Evolutionary conservation across 1,140 invertebrate species (phyloP), one percentile per base, ranked within the genome.

Genomic region (Calosoma granatense): DNA sequence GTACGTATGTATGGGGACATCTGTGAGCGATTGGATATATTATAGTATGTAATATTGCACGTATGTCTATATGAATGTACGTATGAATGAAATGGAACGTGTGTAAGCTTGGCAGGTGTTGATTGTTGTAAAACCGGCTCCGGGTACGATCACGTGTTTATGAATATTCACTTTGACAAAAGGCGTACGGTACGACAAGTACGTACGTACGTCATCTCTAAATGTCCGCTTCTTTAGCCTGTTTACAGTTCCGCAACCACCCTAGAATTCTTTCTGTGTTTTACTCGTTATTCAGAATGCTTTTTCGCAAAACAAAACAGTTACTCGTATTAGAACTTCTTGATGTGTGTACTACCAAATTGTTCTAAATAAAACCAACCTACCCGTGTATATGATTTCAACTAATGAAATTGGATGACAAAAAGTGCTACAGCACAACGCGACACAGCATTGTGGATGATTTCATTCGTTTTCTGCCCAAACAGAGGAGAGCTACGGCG

Each of bases 201-300:
- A n/a, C n/a, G n/a, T n/a, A n/a, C n/a, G n/a, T n/a, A n/a, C 41
- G 41, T 47, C 41, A 47, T 47, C 41, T 47, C 41, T 47, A 47
- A 47, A 47, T 47, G 41, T 47, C 41, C 41, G 41, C 41, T 47
- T 47, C 15, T 47, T 47, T 47, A 17, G 41, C 41, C 41, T 47
- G 3, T 47, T 9, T 47, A 47, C 9, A 47, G 41, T 47, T 47
- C 17, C 41, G 41, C 41, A 47, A 47, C 3, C 9, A 47, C 41
- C 41, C 41, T 47, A 47, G 41, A 47, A 12, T 47, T 47, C 41
- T 47, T 47, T 30, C 4, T 30, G 9, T 47, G 41, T 47, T 47
- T 47, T 12, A 47, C 41, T 47, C 41, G 17, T 47, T 47, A 47
- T 47, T 47, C 41, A 47, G 41, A 47, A 47, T 47, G 41, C 41